Evolutionary conservation across 1,140 invertebrate species (phyloP).

Genomic region (Zelostemma sp.): DNA sequence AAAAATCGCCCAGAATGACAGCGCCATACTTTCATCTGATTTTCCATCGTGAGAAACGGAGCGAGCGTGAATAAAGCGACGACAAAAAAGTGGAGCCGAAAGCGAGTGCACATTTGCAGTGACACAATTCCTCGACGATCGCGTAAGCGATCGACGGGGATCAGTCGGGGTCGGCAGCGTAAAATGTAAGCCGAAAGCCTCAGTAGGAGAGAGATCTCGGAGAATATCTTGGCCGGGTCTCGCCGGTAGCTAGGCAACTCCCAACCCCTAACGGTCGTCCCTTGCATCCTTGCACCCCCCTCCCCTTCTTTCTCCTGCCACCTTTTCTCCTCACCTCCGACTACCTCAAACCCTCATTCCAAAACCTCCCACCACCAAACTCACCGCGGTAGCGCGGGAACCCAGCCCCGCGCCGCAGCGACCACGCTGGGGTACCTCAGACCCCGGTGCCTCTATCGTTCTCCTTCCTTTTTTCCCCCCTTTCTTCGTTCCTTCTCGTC

Average conservation of each 20-base stretch:
- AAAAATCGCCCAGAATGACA: too few relatives aligned
- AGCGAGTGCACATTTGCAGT: slow-evolving; percentile 8
- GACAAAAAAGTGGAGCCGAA: not conserved
- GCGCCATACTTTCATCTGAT: not conserved
- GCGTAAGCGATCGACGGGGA: slow-evolving; percentile 26
- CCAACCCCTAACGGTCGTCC: slow-evolving; percentile 52
- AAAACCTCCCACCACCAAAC: slow-evolving; percentile 59
- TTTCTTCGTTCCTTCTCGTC: not conserved
- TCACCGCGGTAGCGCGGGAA: slow-evolving; percentile 65
- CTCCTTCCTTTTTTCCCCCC: slow-evolving; percentile 18
- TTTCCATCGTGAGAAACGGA: not conserved
- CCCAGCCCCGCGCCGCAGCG: slow-evolving; percentile 65
- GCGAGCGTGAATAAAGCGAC: not conserved
- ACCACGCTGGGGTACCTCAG: slow-evolving; percentile 70
- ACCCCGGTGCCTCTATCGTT: slow-evolving; percentile 55
- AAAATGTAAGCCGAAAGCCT: slow-evolving; percentile 46
- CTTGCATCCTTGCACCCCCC: slow-evolving; percentile 49
- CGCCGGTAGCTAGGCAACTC: slow-evolving; percentile 70
- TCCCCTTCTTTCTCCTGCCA: slow-evolving; percentile 44
- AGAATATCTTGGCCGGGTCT: slow-evolving; percentile 70
- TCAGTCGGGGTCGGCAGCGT: slow-evolving; percentile 29
- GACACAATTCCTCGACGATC: slow-evolving; percentile 39
- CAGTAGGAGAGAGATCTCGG: slow-evolving; percentile 61
- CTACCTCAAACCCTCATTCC: slow-evolving; percentile 63
- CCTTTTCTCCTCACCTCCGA: slow-evolving; percentile 60